phyloP scores from a whole-genome alignment of 1,140 invertebrate genomes.

The Leptopilina clavipes region DNA sequence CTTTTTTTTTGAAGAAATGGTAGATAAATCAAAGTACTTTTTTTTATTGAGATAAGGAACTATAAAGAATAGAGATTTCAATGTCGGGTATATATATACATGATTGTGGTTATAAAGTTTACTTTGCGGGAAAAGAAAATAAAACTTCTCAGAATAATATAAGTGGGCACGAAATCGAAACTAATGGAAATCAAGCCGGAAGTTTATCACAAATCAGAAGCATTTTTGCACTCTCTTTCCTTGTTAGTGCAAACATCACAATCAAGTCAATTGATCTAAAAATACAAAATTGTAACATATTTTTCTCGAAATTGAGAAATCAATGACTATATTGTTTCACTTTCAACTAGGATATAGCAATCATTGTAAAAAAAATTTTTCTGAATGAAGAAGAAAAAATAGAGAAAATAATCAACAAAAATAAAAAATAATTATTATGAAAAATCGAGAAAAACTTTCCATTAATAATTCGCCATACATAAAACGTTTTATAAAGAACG shows the following conservation, averaged over 20 bases:
- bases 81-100: neutral
- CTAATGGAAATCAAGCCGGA: neutral
- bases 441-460: too few relatives aligned
- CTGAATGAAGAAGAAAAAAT: too few relatives aligned
- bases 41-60: neutral
- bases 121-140: neutral
- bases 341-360: too few relatives aligned
- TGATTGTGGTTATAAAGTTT: neutral
- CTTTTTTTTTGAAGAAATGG: neutral
- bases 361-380: too few relatives aligned
- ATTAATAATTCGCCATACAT: too few relatives aligned
- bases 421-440: too few relatives aligned
- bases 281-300: neutral
- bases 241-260: neutral
- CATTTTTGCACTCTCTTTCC: neutral
- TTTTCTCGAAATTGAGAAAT: neutral
- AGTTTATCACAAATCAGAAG: slow-evolving; percentile 2
- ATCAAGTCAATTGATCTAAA: neutral
- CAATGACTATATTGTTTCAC: neutral
- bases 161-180: neutral
- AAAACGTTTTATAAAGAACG: too few relatives aligned
- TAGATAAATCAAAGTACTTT: neutral
- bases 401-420: too few relatives aligned
- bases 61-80: neutral
- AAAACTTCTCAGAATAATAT: neutral